These are phyloP conservation scores for Saccostrea cuccullata DNA, from an alignment of 1,140 invertebrate species.

Conservation along the genomic window DNA sequence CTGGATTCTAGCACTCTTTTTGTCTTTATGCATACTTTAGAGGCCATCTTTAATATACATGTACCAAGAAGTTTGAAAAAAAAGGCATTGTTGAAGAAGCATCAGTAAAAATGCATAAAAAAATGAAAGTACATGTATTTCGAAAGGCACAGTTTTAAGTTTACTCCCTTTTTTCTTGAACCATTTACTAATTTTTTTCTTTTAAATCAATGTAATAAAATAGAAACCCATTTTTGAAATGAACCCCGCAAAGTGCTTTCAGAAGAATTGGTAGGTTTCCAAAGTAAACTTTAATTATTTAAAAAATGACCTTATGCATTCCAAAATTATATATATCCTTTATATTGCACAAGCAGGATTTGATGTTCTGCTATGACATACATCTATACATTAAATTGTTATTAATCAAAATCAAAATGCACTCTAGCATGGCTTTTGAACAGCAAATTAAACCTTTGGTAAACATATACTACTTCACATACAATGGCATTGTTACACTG, in stretches of 20 bases:
- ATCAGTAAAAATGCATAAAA: too few relatives aligned
- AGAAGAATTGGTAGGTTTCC: neutral
- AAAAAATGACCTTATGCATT: neutral
- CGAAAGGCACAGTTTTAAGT: neutral
- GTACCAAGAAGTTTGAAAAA: too few relatives aligned
- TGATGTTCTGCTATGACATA: neutral
- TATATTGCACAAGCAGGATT: neutral
- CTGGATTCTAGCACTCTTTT: too few relatives aligned
- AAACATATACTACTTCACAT: constrained; percentile 19
- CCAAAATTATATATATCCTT: neutral
- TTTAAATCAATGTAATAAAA: neutral
- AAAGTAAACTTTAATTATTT: constrained; percentile 30
- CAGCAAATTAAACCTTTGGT: constrained; percentile 34
- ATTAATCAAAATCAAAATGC: constrained; percentile 26
- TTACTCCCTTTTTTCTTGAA: neutral
- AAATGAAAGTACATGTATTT: too few relatives aligned
- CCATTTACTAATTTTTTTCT: neutral
- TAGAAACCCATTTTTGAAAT: neutral
- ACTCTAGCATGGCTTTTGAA: neutral
- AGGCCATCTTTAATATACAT: too few relatives aligned
- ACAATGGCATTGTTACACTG: constrained; percentile 27
- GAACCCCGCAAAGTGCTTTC: neutral
- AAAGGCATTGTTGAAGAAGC: too few relatives aligned
- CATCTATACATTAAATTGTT: neutral
- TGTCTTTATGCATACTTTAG: too few relatives aligned